Base-by-base conservation (phyloP, 2,888 invertebrate species). In the Colostygia pectinataria region DNA sequence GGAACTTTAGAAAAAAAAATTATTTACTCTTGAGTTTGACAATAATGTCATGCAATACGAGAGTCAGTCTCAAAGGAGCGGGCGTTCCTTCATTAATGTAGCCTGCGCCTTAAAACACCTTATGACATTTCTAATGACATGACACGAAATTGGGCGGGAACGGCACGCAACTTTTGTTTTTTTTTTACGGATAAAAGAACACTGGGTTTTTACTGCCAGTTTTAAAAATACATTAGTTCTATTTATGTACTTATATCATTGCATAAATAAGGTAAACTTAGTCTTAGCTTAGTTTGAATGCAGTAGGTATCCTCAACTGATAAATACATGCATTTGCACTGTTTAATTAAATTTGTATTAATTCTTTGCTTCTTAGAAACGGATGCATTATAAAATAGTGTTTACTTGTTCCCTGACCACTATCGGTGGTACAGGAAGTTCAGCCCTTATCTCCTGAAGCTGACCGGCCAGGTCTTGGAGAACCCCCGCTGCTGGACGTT, bases 41-140 rank as follows among this genome's bases (percentile, higher is more conserved):
- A 18, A 38, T 29, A 29, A 48, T 72, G 77, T 63, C 75, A 61
- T 51, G 55, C 48, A 73, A 60, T 68, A 82, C 80, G n/a, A n/a
- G n/a, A n/a, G n/a, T 82, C 51, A 46, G 86, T 87, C 89, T 88
- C 89, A 81, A 86, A 88, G 89, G 89, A 89, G 86, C 77, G 84
- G 87, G 84, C 73, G 61, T 78, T 80, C 83, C 84, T 87, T 86
- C 86, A 87, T 88, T 87, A 87, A 76, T 74, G 71, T 74, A 69
- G 71, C 49, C 73, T 74, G 68, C 72, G 71, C 82, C 83, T 85
- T 85, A 80, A 82, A 79, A 77, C 2, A 20, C 20, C 80, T 79
- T 82, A 76, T 75, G 77, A 74, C 71, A 68, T 69, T 72, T 71
- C 74, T 82, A 80, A 84, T 84, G 83, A 82, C 83, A 84, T 84